Evolutionary conservation across 1,140 invertebrate genomes (phyloP), one percentile per base, ranked within the genome.

Genomic region (Ylistrum balloti): DNA sequence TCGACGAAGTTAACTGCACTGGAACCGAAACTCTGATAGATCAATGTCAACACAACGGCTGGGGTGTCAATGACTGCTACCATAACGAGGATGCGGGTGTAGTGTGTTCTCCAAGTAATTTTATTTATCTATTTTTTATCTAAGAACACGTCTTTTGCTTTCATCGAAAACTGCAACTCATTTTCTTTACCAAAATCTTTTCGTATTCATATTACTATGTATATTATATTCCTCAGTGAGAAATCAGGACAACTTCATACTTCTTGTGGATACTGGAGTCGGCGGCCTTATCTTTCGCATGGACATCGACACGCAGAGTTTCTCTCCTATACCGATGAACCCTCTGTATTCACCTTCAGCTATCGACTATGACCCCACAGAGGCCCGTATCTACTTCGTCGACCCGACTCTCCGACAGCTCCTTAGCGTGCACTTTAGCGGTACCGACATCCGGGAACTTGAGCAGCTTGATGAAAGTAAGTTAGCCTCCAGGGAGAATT

Each of bases 1-100:
- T 94, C 33, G 87, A 98, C 91, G 96, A 97, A 91, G 97, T 98
- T 0, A 96, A 97, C 91, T 98, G 98, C 92, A 93, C 94, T 7
- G 98, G 98, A 33, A 97, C 97, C 89, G 98, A 98, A 95, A 96
- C 96, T 0, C 96, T 96, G 86, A 94, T 98, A 10, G 96, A 97
- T 33, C 96, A 97, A 56, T 98, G 98, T 94, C 90, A 89, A 10
- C 74, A 89, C 88, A 95, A 91, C 35, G 91, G 89, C 33, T 94
- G 94, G 94, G 94, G 90, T 20, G 33, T 88, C 15, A 92, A 94
- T 88, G 93, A 93, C 38, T 94, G 94, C 86, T 88, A 33, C 9
- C 94, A 94, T 74, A 56, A 90, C 22, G 92, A 93, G 89, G 94
- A 94, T 45, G 94, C 94, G 33, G 94, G 93, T 1, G 93, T 94